Conservation (phyloP, 2,888 invertebrate genomes). For the Ceratothoa steindachneri region DNA sequence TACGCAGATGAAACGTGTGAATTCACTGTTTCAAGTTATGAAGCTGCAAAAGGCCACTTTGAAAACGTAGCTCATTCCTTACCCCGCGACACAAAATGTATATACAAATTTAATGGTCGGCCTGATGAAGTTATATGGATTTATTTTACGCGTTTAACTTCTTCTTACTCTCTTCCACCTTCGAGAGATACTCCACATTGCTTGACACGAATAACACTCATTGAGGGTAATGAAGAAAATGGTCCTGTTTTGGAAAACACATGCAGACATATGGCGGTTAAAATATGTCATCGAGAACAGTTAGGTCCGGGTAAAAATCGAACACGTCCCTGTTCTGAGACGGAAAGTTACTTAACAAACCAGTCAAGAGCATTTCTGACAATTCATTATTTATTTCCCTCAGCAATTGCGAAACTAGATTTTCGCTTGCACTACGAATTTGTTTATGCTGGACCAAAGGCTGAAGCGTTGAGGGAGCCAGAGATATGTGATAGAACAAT, state of each 20-base stretch:
- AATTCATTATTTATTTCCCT: conserved; percentile 40
- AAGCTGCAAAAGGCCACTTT: conserved; percentile 17
- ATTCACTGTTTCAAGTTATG: conserved; percentile 34
- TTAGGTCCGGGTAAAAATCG: conserved; percentile 43
- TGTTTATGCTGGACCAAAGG: conserved; percentile 42
- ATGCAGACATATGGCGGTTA: conserved; percentile 35
- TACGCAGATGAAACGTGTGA: conserved; percentile 42
- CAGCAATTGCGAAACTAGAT: conserved; percentile 39
- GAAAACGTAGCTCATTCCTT: conserved; percentile 26
- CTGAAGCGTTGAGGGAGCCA: conserved; percentile 34
- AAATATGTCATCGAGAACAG: conserved; percentile 42
- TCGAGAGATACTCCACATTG: conserved; percentile 36
- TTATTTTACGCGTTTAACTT: conserved; percentile 30
- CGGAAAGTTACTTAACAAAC: conserved; percentile 40
- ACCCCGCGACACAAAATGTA: conserved; percentile 21
- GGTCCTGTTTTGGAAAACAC: conserved; percentile 36
- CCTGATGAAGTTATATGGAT: conserved; percentile 25
- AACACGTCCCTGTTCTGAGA: conserved; percentile 37
- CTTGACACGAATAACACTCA: conserved; percentile 27
- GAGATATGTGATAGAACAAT: conserved; percentile 42
- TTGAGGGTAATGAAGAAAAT: conserved; percentile 31
- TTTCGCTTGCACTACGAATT: conserved; percentile 46
- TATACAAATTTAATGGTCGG: conserved; percentile 19
- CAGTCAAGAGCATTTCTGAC: conserved; percentile 36
- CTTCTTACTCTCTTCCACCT: conserved; percentile 32